A percentile compares a stretch with the other conserved stretches of the same genome.
phyloP scores from a whole-genome alignment of 1,140 invertebrate genomes.

The Pteromalus puparum region DNA sequence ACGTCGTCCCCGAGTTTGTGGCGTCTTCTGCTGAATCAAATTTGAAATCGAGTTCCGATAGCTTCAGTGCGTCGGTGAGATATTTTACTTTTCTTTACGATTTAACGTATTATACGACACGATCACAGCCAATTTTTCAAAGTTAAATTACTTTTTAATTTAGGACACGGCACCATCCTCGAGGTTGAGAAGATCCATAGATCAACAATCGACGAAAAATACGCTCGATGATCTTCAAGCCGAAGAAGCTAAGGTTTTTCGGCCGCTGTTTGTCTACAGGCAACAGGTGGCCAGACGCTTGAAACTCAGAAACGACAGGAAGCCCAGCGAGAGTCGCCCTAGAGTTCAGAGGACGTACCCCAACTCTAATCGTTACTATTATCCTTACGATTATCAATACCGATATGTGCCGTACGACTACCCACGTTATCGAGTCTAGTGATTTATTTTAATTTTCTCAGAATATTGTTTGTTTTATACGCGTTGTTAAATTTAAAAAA shows the following conservation, averaged over 20 bases:
- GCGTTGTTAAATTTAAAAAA: too few species aligned
- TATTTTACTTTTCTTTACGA: background rate
- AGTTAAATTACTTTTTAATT: background rate
- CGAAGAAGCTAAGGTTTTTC: constrained; percentile 66
- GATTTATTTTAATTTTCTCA: background rate
- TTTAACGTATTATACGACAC: too few species aligned
- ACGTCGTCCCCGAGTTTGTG: background rate
- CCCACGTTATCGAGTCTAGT: background rate
- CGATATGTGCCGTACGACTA: background rate
- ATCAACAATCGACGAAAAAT: background rate
- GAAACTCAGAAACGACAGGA: constrained; percentile 53
- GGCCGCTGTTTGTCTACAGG: constrained; percentile 69
- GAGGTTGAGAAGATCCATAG: background rate
- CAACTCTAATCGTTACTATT: background rate
- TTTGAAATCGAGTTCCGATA: background rate
- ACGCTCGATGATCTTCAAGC: constrained; percentile 57
- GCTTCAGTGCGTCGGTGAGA: background rate
- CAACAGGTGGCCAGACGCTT: constrained; percentile 62
- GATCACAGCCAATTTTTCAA: background rate
- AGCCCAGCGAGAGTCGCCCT: background rate
- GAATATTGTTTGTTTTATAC: too few species aligned
- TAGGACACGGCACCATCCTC: background rate
- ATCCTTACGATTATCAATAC: constrained; percentile 10
- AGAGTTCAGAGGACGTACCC: background rate
- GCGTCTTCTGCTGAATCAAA: background rate